Base-by-base conservation (phyloP, 2,797 vertebrate genomes). In the Chiloscyllium punctatum region DNA sequence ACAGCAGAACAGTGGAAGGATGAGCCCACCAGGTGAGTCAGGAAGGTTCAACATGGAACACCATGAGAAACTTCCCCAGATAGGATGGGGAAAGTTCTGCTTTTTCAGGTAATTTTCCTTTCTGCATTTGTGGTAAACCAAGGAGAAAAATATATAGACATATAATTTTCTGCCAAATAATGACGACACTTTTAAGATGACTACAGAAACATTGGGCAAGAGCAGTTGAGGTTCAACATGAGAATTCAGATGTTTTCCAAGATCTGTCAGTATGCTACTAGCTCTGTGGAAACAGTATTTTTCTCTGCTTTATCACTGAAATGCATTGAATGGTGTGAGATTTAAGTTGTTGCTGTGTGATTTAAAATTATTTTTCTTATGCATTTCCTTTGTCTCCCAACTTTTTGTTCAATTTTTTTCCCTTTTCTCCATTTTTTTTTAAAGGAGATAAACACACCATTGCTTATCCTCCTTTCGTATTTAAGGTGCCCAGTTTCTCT, bases 1-100 rank as follows among this genome's bases (percentile, higher is more conserved):
- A 96, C 98, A 98, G 97, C 98, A 99, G 97, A 98, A 98, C 96
- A 98, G 98, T 96, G 98, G 98, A 91, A 97, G 98, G 96, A 98
- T 98, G 96, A 99, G 97, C 96, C 98, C 98, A 96, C 97, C 98
- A 94, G 98, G 98, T 97, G 98, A 97, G 97, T 74, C 48, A 11
- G 71, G 94, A 95, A 72, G 42, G 27, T 74, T 94, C 37, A 27
- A 27, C 68, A 42, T 71, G 66, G 68, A 42, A 71, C 42, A 48
- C 37, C 82, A 51, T 74, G 69, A 74, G 27, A 74, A 94, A 94
- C 94, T 74, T 94, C 48, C 30, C 23, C 94, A 72, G 18, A 53
- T 53, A 71, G 69, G 25, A 18, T 18, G 27, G 13, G 69, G 71
- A 30, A 95, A 30, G 2, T 4, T 92, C 21, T 53, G 69, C 37